These are phyloP conservation scores for Petroica traversi DNA, from an alignment of 2,113 vertebrate species.

Conservation along the genomic window DNA sequence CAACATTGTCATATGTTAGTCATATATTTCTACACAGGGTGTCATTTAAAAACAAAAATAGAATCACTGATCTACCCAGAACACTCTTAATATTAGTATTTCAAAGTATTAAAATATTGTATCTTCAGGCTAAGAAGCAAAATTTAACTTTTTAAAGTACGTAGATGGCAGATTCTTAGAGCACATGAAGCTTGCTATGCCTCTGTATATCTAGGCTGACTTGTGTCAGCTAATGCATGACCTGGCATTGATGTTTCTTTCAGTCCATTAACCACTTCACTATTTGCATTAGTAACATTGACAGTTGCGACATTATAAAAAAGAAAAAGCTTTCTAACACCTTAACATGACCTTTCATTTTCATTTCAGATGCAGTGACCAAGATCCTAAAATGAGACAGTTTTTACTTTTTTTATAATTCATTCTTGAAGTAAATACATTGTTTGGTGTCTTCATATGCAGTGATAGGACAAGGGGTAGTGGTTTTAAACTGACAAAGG, in stretches of 20 bases:
- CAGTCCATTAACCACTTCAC: not conserved
- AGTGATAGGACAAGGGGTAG: not conserved
- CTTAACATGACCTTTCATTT: not conserved
- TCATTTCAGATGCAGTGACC: not conserved
- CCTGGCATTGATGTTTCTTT: not conserved
- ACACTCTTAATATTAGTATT: not conserved
- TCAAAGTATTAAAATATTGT: not conserved
- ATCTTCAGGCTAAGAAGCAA: not conserved
- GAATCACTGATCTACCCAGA: not conserved
- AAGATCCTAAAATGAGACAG: not conserved
- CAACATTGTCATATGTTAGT: not conserved
- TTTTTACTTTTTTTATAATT: not conserved
- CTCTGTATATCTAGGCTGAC: not conserved
- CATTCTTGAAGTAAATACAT: not conserved
- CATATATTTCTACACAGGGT: not conserved
- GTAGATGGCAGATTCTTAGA: not conserved
- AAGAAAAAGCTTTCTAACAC: not conserved
- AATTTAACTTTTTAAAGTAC: not conserved
- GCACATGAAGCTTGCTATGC: not conserved
- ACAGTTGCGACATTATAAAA: not conserved
- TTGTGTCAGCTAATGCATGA: not conserved
- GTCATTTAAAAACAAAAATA: not conserved
- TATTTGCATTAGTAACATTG: not conserved
- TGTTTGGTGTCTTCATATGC: not conserved
- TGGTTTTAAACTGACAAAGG: not conserved